These are phyloP conservation scores for Turnix velox DNA, from an alignment of 2,113 vertebrate species.

Conservation along the genomic window DNA sequence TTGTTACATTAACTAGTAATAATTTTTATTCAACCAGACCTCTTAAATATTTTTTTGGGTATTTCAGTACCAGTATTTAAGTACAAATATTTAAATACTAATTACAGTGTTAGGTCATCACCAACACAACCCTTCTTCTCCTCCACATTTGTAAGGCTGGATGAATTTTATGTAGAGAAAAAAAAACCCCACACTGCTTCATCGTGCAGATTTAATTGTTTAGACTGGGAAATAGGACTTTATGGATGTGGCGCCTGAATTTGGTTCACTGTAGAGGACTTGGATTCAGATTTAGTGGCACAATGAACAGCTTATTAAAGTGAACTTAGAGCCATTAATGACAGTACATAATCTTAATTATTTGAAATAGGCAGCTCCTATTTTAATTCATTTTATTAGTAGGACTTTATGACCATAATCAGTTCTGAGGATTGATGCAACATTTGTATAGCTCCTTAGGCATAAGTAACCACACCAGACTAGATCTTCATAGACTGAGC, in stretches of 20 bases:
- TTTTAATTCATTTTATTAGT: not conserved
- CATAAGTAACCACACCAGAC: rapidly evolving
- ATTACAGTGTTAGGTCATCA: not conserved
- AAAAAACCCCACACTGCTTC: not conserved
- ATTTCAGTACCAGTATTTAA: not conserved
- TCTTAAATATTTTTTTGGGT: not conserved
- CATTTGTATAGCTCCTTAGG: not conserved
- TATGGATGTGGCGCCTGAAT: not conserved
- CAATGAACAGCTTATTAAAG: not conserved
- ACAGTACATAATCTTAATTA: not conserved
- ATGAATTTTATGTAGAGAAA: not conserved
- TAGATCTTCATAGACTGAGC: not conserved
- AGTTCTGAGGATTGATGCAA: not conserved
- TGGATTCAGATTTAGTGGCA: not conserved
- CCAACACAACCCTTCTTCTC: not conserved
- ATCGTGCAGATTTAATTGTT: not conserved
- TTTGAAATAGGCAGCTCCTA: not conserved
- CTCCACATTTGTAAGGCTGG: not conserved
- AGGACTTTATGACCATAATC: not conserved
- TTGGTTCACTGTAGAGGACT: not conserved
- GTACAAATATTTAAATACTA: not conserved
- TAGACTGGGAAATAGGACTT: not conserved
- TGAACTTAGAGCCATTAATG: not conserved
- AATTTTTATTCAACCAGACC: not conserved
- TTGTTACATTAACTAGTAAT: not conserved